A percentile compares a stretch with the other conserved stretches of the same genome.
phyloP scores from a whole-genome alignment of 2,888 invertebrate genomes.

The Venusia cambrica region DNA sequence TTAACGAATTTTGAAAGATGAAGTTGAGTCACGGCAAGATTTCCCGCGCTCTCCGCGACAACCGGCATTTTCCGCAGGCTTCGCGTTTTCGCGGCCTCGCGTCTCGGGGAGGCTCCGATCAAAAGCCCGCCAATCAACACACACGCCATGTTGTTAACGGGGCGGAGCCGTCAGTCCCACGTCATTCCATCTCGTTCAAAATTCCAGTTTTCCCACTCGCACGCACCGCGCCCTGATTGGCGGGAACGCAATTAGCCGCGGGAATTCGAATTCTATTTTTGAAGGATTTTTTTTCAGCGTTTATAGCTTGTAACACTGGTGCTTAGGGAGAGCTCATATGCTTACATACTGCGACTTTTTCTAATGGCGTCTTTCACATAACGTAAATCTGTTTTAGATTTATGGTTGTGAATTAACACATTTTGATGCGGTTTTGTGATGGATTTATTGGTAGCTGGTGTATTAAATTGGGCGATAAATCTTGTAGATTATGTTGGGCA shows the following conservation, averaged over 20 bases:
- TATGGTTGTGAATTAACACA: slow-evolving; percentile 66
- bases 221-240: slow-evolving; percentile 67
- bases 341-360: slow-evolving; percentile 25
- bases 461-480: slow-evolving; percentile 61
- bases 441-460: slow-evolving; percentile 67
- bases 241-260: slow-evolving; percentile 75
- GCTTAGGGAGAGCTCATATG: slow-evolving; percentile 11
- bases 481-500: slow-evolving; percentile 36
- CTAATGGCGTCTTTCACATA: slow-evolving; percentile 56
- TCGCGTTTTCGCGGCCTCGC: slow-evolving; percentile 56
- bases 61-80: slow-evolving; percentile 52
- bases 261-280: slow-evolving; percentile 79
- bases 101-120: slow-evolving; percentile 57
- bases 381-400: slow-evolving; percentile 66
- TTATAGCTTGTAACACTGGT: slow-evolving; percentile 50
- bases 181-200: slow-evolving; percentile 50
- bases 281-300: slow-evolving; percentile 77
- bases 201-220: slow-evolving; percentile 53
- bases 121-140: slow-evolving; percentile 80
- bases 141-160: slow-evolving; percentile 84
- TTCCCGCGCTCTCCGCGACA: slow-evolving; percentile 40
- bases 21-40: slow-evolving; percentile 29
- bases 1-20: slow-evolving; percentile 22
- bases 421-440: slow-evolving; percentile 59
- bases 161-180: slow-evolving; percentile 72